Conservation (phyloP, 1,140 invertebrate species). For the Danaus melanippus region DNA sequence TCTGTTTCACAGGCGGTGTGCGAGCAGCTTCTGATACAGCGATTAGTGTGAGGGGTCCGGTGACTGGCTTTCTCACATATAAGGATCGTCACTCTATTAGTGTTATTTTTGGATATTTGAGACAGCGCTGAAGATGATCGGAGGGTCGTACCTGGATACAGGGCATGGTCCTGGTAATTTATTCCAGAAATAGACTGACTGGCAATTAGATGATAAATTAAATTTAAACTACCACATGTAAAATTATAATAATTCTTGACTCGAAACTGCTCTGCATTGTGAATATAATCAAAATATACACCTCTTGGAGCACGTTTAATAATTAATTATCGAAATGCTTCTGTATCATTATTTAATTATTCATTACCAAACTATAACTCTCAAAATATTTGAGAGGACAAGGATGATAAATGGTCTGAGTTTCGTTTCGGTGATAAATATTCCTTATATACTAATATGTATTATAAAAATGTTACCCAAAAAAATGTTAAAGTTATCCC, state of each 20-base stretch:
- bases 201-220: no score
- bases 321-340: neutral
- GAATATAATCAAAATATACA: no score
- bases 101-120: constrained; percentile 8
- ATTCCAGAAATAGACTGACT: no score
- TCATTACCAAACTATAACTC: neutral
- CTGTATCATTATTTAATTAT: constrained; percentile 2
- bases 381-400: constrained; percentile 4
- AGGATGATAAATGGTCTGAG: neutral
- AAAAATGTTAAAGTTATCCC: no score
- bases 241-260: no score
- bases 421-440: constrained; percentile 5
- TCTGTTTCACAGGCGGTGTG: constrained; percentile 37
- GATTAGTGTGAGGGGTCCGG: constrained; percentile 33
- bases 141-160: no score
- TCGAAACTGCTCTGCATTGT: no score
- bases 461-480: no score
- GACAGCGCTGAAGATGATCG: neutral
- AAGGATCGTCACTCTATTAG: constrained; percentile 21
- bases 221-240: no score
- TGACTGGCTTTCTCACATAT: constrained; percentile 19
- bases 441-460: no score
- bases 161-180: no score
- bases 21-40: constrained; percentile 40
- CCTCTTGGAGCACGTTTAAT: no score